Percentiles rank a stretch among this genome's conserved stretches.
Conservation (phyloP, 2,888 invertebrate species). For the Leptinotarsa tumamoca region DNA sequence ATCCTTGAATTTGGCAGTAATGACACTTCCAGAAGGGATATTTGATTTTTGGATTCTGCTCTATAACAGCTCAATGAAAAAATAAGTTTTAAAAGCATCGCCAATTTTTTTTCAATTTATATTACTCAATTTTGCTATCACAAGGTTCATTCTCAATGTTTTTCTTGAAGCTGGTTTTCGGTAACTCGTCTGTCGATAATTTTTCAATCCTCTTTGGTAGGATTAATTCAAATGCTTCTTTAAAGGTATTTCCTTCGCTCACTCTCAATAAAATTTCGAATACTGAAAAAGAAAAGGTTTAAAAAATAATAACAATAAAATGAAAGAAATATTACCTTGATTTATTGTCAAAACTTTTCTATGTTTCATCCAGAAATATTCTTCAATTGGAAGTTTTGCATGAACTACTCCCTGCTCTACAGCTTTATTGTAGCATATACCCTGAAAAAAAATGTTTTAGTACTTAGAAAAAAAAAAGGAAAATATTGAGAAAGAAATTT, state of each 20-base stretch:
- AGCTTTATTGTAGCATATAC: conserved; percentile 87
- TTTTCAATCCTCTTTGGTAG: conserved; percentile 72
- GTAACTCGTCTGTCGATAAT: conserved; percentile 34
- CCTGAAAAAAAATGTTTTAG: conserved; percentile 70
- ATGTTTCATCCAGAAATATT: conserved; percentile 91
- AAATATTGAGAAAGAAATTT: not conserved
- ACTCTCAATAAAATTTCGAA: conserved; percentile 85
- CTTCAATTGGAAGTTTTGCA: conserved; percentile 88
- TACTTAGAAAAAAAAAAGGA: not conserved
- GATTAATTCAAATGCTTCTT: conserved; percentile 80
- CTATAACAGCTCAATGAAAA: too few relatives aligned
- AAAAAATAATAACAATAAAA: not conserved
- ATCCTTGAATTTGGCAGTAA: too few relatives aligned
- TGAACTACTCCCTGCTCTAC: conserved; percentile 81
- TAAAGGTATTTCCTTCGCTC: conserved; percentile 83
- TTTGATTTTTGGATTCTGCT: too few relatives aligned
- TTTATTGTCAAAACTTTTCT: conserved; percentile 95
- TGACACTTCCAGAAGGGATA: too few relatives aligned
- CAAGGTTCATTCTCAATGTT: not conserved
- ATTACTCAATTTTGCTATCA: not conserved
- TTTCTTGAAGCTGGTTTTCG: not conserved
- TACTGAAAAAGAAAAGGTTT: conserved; percentile 70
- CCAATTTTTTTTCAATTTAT: not conserved
- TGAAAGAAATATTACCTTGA: conserved; percentile 77
- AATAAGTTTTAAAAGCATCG: not conserved